phyloP scores from a whole-genome alignment of 1,140 invertebrate genomes.

The Drosophila suzukii region DNA sequence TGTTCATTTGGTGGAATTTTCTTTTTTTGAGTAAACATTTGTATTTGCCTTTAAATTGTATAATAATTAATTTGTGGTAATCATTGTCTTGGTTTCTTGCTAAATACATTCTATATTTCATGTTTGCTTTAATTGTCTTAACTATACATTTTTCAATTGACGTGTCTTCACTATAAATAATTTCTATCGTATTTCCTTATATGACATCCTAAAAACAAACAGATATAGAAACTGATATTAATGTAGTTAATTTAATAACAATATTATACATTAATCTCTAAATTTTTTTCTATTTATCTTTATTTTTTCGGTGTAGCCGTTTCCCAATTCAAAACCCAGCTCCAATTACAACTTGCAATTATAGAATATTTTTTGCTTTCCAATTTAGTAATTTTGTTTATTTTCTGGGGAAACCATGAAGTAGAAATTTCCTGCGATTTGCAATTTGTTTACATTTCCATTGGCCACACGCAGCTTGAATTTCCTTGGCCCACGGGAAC shows the following conservation, averaged over 20 bases:
- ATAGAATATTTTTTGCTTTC: background rate
- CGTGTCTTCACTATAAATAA: background rate
- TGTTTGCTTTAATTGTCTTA: background rate
- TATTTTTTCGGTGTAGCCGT: too few species aligned
- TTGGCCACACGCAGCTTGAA: conserved; percentile 26
- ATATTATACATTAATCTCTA: too few species aligned
- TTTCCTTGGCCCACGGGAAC: background rate
- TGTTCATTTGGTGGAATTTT: too few species aligned
- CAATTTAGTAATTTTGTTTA: conserved; percentile 8
- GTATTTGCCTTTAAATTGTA: too few species aligned
- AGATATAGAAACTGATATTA: too few species aligned
- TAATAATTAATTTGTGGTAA: too few species aligned
- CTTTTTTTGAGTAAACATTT: too few species aligned
- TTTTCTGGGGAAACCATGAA: conserved; percentile 40
- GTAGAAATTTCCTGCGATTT: conserved; percentile 17
- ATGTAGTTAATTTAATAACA: too few species aligned
- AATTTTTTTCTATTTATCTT: too few species aligned
- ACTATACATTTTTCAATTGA: background rate
- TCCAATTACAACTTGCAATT: conserved; percentile 1
- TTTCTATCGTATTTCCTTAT: too few species aligned
- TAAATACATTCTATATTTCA: background rate
- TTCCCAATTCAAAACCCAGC: too few species aligned
- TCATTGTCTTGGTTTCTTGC: background rate
- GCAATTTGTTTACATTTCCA: conserved; percentile 23
- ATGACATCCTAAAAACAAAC: too few species aligned